These are phyloP conservation scores for Hydrolagus affinis DNA, from an alignment of 2,113 vertebrate genomes.

Conservation along the genomic window DNA sequence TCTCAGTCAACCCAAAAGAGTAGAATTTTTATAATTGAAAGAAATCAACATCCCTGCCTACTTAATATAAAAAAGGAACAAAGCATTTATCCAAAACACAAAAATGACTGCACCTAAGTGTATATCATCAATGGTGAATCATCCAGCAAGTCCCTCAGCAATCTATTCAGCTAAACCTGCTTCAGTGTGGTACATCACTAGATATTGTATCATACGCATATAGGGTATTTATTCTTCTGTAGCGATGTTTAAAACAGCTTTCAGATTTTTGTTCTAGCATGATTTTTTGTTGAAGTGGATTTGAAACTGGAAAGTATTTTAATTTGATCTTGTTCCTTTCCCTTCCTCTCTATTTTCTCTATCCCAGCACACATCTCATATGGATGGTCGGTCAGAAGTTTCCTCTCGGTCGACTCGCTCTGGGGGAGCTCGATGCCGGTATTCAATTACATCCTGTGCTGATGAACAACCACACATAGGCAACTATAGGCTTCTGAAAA, in stretches of 20 bases:
- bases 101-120: too few species aligned
- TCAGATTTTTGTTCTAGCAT: neutral
- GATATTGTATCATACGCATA: too few species aligned
- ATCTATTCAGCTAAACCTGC: too few species aligned
- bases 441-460: conserved; percentile 73
- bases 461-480: conserved; percentile 89
- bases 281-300: neutral
- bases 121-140: too few species aligned
- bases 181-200: too few species aligned
- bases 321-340: neutral
- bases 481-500: conserved; percentile 94
- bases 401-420: conserved; percentile 69
- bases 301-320: neutral
- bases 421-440: conserved; percentile 72
- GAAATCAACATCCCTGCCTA: too few species aligned
- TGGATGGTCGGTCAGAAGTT: conserved; percentile 77
- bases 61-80: too few species aligned
- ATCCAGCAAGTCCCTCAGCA: too few species aligned
- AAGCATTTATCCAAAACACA: too few species aligned
- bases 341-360: conserved; percentile 34
- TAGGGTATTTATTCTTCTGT: too few species aligned
- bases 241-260: neutral
- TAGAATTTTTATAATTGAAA: too few species aligned
- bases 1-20: too few species aligned
- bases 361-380: conserved; percentile 81